These are phyloP conservation scores for Abrostola tripartita DNA, from an alignment of 2,888 invertebrate genomes.

Conservation along the genomic window DNA sequence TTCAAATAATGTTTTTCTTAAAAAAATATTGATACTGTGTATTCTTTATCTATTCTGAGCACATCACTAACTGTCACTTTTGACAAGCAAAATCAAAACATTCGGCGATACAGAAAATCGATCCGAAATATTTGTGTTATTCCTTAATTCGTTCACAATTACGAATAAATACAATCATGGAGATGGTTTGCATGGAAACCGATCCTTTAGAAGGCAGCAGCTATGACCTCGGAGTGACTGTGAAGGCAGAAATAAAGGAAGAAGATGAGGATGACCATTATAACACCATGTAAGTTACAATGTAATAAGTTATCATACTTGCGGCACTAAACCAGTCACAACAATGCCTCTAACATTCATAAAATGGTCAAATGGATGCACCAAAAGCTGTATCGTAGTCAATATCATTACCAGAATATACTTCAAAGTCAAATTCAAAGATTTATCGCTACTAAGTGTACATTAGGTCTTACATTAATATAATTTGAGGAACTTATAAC, in stretches of 20 bases:
- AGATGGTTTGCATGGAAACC: slow-evolving; percentile 34
- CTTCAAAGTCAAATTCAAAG: too few relatives aligned
- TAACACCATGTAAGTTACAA: slow-evolving; percentile 57
- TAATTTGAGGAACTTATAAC: too few relatives aligned
- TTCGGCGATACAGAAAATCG: not conserved
- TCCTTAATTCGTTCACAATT: not conserved
- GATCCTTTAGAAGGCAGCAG: slow-evolving; percentile 64
- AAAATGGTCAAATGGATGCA: too few relatives aligned
- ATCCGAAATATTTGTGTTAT: not conserved
- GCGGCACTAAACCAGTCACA: too few relatives aligned
- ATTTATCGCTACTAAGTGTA: too few relatives aligned
- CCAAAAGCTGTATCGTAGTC: too few relatives aligned
- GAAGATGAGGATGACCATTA: slow-evolving; percentile 58
- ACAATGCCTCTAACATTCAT: too few relatives aligned
- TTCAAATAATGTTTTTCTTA: too few relatives aligned
- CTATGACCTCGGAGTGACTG: slow-evolving; percentile 46
- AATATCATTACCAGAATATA: too few relatives aligned
- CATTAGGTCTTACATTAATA: too few relatives aligned
- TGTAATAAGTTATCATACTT: too few relatives aligned
- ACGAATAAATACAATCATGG: slow-evolving; percentile 17
- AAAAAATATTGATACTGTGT: not conserved
- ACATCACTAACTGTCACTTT: not conserved
- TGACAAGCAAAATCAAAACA: not conserved
- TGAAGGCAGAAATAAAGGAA: slow-evolving; percentile 55
- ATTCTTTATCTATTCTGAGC: not conserved